These are phyloP conservation scores for Phanerotoma sp. DNA, from an alignment of 2,888 invertebrate species.

Conservation along the genomic window DNA sequence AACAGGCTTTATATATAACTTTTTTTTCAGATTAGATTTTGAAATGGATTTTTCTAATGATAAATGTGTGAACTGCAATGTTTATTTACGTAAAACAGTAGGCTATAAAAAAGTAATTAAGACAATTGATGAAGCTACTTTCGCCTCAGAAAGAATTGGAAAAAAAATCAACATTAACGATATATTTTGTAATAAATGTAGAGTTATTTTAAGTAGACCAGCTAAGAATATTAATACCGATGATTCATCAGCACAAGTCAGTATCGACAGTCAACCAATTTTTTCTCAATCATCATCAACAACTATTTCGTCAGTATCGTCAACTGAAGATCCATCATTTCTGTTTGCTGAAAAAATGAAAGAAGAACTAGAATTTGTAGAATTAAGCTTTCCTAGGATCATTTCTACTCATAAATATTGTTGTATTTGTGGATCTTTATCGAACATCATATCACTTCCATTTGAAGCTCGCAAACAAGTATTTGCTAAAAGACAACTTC, in stretches of 20 bases:
- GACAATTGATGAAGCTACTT: neutral
- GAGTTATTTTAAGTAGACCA: neutral
- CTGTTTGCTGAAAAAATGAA: neutral
- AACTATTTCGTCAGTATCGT: neutral
- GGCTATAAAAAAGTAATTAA: neutral
- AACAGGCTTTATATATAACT: too few relatives aligned
- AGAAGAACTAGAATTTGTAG: neutral
- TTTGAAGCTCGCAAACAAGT: conserved; percentile 26
- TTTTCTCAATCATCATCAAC: neutral
- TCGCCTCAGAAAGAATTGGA: neutral
- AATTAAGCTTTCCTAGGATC: conserved; percentile 1
- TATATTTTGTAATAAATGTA: neutral
- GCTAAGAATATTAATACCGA: neutral
- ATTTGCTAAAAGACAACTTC: conserved; percentile 13
- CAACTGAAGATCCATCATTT: neutral
- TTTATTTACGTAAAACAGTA: neutral
- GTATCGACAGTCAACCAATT: neutral
- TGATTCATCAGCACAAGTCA: neutral
- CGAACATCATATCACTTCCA: conserved; percentile 22
- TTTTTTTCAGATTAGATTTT: neutral
- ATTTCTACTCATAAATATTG: conserved; percentile 27
- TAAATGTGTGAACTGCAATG: neutral
- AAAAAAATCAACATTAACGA: neutral
- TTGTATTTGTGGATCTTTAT: conserved; percentile 22
- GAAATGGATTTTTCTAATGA: too few relatives aligned